Evolutionary conservation across 2,113 vertebrate species (phyloP), one percentile per base, ranked within the genome.

Genomic region (Urocitellus parryii): DNA sequence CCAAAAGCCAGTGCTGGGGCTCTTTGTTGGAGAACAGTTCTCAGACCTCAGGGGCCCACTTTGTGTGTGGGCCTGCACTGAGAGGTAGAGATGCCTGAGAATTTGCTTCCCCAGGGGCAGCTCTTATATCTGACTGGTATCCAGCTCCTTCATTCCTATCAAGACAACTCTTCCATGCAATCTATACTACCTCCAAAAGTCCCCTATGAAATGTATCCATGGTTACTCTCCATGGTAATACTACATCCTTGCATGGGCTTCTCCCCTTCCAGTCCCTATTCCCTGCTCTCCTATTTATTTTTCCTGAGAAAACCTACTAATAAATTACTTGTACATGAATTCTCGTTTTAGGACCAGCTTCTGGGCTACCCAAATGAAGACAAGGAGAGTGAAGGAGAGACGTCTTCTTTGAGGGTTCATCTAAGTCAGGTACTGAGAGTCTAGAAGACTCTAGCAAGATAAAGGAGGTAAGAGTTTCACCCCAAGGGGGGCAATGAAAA

Each of bases 291-390:
- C 58, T 83, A 51, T 48, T 92, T 27, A 25, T 79, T 93, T 94
- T 91, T 56, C 45, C 63, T 32, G 51, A 53, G 80, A 90, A 92
- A 20, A 78, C 10, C 78, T 91, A 73, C 45, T 67, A 76, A 96
- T 76, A 93, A 94, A 78, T 73, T 48, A n/a, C 58, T 92, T 95
- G 32, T 16, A n/a, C 32, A n/a, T 78, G 67, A 88, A 77, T 88
- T 51, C 3, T 63, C 37, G 72, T 90, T 83, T 90, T 17, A 14
- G 37, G 45, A 34, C 9, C 86, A 37, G 25, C 45, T 93, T 86
- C 58, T 72, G 37, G 25, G 67, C 27, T 82, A 80, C 42, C 42
- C 32, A 90, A 39, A 89, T 89, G 37, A 91, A 95, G 68, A 88
- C 12, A 79, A 12, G 76, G 29, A 94, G 48, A 94, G 1, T 76